Evolutionary conservation across 64 coral and sea anemone species (phyloP), one percentile per base, ranked within the genome.

Genomic region (Actinia tenebrosa): DNA sequence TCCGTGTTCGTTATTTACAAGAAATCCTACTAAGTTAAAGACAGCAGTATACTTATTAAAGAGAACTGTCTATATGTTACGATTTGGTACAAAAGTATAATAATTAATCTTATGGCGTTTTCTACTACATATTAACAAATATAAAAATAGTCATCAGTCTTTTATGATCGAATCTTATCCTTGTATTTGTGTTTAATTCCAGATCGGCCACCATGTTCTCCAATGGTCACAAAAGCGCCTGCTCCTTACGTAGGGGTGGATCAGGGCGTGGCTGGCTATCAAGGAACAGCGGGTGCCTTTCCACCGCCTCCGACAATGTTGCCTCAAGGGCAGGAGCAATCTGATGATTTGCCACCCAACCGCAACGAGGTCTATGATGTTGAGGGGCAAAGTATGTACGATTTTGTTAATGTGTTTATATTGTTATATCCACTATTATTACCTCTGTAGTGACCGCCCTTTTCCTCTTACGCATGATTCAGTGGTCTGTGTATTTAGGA

Each of bases 361-460:
- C 87, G 90, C 60, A 63, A 92, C 26, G 71, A 92, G 64, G 63
- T 87, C 17, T 92, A 92, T 56, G 75, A 92, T 60, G 80, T 92
- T 7, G 78, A 80, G 53, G 86, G 78, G 53, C 45, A 46, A 59
- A 56, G 90, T 92, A 87, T 8, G 87, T 64, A 20, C 56, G 11
- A 56, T 56, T 16, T n/a, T n/a, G n/a, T n/a, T n/a, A 86, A 30
- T 47, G 4, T 15, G 61, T 64, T 37, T 1, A 37, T 1, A 37
- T 37, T 37, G 30, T 37, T 37, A 37, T 37, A 37, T 37, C 30
- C 30, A 37, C 30, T 19, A 64, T 64, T 19, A 5, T 0, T 64
- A 8, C 53, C 61, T 20, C 61, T 20, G 16, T 19, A 17, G 5
- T 64, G 16, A 6, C 61, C 1, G 5, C 61, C 61, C 61, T 64